phyloP scores from a whole-genome alignment of 2,888 invertebrate species.

The Tribolium freemani region DNA sequence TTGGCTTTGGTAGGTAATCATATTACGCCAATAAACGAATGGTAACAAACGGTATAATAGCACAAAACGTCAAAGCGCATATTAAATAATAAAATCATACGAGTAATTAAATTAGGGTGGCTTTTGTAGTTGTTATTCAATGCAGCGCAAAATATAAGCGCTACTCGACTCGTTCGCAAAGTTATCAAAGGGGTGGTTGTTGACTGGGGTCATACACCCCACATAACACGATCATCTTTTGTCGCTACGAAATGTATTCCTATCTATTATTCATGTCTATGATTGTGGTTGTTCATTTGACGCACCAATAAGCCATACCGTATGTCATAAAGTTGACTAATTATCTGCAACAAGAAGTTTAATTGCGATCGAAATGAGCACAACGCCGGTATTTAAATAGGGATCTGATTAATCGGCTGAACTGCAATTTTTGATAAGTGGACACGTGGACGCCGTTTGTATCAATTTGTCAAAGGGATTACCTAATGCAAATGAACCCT shows the following conservation, averaged over 20 bases:
- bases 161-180: conserved; percentile 40
- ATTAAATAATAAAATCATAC: conserved; percentile 60
- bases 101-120: conserved; percentile 60
- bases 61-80: conserved; percentile 46
- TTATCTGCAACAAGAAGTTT: neutral
- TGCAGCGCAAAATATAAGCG: conserved; percentile 46
- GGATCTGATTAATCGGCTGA: neutral
- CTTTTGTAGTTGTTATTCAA: conserved; percentile 57
- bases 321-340: neutral
- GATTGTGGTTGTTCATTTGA: conserved; percentile 54
- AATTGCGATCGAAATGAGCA: neutral
- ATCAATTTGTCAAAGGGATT: neutral
- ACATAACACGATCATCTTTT: conserved; percentile 28
- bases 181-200: conserved; percentile 48
- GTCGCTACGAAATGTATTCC: conserved; percentile 15
- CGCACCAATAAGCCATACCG: conserved; percentile 22
- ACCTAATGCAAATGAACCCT: neutral
- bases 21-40: conserved; percentile 31
- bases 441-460: neutral
- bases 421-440: neutral
- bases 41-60: conserved; percentile 28
- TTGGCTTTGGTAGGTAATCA: conserved; percentile 16
- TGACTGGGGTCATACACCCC: conserved; percentile 26
- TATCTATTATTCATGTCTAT: conserved; percentile 28
- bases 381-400: neutral